Conservation (phyloP, 2,113 vertebrate species). For the Oxygymnocypris stewartii region DNA sequence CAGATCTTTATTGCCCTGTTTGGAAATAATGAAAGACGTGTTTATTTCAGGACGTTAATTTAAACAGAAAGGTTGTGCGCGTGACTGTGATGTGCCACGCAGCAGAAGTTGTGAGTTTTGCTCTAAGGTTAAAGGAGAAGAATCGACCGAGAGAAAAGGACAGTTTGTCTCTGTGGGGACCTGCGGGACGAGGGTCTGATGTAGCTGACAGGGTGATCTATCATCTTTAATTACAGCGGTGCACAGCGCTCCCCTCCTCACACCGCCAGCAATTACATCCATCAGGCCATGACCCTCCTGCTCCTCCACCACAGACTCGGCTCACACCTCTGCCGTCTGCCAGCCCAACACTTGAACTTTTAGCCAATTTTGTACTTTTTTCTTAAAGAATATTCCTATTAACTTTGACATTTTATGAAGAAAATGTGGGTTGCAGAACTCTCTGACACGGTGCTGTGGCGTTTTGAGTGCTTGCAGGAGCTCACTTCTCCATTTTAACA, state of each 20-base stretch:
- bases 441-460: not conserved
- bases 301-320: conserved; percentile 2
- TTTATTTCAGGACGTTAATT: not conserved
- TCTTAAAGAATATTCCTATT: not conserved
- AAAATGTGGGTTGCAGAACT: not conserved
- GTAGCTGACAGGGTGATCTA: conserved; percentile 72
- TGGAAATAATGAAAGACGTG: conserved; percentile 37
- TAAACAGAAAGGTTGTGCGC: conserved; percentile 17
- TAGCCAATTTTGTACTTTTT: not conserved
- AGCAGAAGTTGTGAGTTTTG: conserved; percentile 15
- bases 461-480: not conserved
- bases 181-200: conserved; percentile 61
- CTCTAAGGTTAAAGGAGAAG: conserved; percentile 13
- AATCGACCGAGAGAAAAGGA: conserved; percentile 52
- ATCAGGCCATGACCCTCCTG: conserved; percentile 63
- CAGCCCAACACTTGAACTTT: not conserved
- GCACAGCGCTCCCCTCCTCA: conserved; percentile 62
- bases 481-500: not conserved
- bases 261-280: conserved; percentile 65
- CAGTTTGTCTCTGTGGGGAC: conserved; percentile 56
- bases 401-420: not conserved
- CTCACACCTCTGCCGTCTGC: not conserved
- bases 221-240: conserved; percentile 77
- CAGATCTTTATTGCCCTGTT: conserved; percentile 89
- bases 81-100: not conserved